These are phyloP conservation scores for Tenthredo amoena DNA, from an alignment of 2,888 invertebrate species.

Conservation along the genomic window DNA sequence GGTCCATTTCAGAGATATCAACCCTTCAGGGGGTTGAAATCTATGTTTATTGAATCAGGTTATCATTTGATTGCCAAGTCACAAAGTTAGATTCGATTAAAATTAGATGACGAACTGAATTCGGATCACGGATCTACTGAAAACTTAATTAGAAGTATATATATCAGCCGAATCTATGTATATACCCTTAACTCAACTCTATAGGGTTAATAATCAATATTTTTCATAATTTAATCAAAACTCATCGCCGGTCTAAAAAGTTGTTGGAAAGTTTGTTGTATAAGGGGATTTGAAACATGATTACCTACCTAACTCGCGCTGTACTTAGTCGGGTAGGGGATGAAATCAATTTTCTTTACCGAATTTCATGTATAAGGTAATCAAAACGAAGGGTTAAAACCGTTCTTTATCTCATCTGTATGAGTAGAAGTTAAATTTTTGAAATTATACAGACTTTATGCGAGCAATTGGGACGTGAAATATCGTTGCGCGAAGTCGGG, in stretches of 20 bases:
- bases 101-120: constrained; percentile 19
- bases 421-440: background rate
- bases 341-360: background rate
- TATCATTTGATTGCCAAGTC: constrained; percentile 33
- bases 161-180: background rate
- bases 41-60: constrained; percentile 34
- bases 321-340: background rate
- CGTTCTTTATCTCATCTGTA: background rate
- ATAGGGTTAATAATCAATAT: background rate
- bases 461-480: constrained; percentile 12
- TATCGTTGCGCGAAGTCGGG: constrained; percentile 16
- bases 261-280: background rate
- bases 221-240: background rate
- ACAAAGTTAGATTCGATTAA: constrained; percentile 38
- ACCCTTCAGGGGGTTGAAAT: background rate
- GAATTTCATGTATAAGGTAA: constrained; percentile 1
- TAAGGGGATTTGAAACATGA: background rate
- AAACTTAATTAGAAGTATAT: constrained; percentile 7
- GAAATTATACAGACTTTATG: constrained; percentile 28
- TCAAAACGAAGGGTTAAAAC: background rate
- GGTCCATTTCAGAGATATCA: background rate
- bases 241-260: background rate
- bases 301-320: background rate
- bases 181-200: background rate
- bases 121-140: constrained; percentile 22